phyloP scores from a whole-genome alignment of 2,113 vertebrate species.

The Ailurus styani region DNA sequence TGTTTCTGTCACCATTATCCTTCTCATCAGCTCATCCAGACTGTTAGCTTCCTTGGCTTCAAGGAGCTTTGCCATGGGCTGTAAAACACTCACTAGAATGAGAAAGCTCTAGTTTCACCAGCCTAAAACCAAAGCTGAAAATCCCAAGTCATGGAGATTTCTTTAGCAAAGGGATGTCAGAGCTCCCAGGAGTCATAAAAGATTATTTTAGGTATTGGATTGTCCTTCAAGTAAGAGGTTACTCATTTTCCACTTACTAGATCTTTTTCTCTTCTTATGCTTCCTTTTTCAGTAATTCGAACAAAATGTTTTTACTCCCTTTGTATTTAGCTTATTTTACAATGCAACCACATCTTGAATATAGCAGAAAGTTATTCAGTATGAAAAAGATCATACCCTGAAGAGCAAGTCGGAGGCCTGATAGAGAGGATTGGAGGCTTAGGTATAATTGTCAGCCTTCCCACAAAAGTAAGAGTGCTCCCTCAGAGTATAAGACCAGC shows the following conservation, averaged over 20 bases:
- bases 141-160: neutral
- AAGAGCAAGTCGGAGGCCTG: no score
- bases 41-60: neutral
- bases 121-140: neutral
- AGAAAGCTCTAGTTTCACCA: neutral
- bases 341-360: neutral
- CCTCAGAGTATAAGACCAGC: neutral
- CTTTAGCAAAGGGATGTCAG: neutral
- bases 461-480: neutral
- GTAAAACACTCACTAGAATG: neutral
- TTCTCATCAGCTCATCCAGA: neutral
- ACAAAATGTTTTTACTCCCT: neutral
- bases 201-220: neutral
- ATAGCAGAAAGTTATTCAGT: neutral
- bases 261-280: neutral
- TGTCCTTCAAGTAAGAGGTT: conserved; percentile 5
- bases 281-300: neutral
- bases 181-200: neutral
- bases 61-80: neutral
- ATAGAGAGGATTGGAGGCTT: neutral
- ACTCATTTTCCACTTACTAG: neutral
- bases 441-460: neutral
- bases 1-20: neutral
- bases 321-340: neutral
- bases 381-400: neutral